phyloP scores from a whole-genome alignment of 2,888 invertebrate genomes.

The Spodoptera picta region DNA sequence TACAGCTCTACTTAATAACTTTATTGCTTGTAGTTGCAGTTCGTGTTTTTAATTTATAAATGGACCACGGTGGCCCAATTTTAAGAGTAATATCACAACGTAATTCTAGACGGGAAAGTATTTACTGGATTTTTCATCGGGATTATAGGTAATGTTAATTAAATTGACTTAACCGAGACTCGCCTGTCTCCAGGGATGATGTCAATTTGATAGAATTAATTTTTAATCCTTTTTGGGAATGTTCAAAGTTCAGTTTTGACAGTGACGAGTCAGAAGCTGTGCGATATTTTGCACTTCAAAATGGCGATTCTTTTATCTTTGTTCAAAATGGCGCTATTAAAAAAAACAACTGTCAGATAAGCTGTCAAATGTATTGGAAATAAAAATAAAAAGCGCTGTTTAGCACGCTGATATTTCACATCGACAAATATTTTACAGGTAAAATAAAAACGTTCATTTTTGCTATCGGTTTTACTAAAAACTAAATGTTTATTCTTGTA shows the following conservation, averaged over 20 bases:
- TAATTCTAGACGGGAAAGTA: slow-evolving; percentile 26
- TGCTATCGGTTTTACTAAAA: slow-evolving; percentile 2
- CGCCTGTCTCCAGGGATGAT: slow-evolving; percentile 52
- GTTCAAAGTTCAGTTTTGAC: slow-evolving; percentile 17
- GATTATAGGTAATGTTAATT: slow-evolving; percentile 71
- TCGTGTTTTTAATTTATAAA: slow-evolving; percentile 76
- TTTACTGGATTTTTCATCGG: slow-evolving; percentile 23
- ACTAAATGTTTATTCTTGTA: neutral
- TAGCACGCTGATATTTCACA: slow-evolving; percentile 36
- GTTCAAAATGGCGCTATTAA: slow-evolving; percentile 51
- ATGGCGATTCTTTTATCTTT: slow-evolving; percentile 35
- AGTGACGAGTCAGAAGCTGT: slow-evolving; percentile 31
- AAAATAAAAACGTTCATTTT: slow-evolving; percentile 20
- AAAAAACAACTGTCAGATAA: slow-evolving; percentile 53
- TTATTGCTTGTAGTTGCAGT: slow-evolving; percentile 77
- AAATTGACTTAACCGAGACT: slow-evolving; percentile 63
- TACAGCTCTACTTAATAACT: slow-evolving; percentile 78
- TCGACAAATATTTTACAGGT: slow-evolving; percentile 35
- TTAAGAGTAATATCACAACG: slow-evolving; percentile 42
- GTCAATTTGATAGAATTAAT: slow-evolving; percentile 44
- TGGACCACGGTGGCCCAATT: slow-evolving; percentile 58
- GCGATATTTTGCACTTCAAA: slow-evolving; percentile 33
- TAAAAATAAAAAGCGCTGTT: slow-evolving; percentile 39
- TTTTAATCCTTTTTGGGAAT: slow-evolving; percentile 46
- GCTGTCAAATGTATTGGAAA: slow-evolving; percentile 52